These are phyloP conservation scores for Leucoma salicis DNA, from an alignment of 2,888 invertebrate genomes.

Conservation along the genomic window DNA sequence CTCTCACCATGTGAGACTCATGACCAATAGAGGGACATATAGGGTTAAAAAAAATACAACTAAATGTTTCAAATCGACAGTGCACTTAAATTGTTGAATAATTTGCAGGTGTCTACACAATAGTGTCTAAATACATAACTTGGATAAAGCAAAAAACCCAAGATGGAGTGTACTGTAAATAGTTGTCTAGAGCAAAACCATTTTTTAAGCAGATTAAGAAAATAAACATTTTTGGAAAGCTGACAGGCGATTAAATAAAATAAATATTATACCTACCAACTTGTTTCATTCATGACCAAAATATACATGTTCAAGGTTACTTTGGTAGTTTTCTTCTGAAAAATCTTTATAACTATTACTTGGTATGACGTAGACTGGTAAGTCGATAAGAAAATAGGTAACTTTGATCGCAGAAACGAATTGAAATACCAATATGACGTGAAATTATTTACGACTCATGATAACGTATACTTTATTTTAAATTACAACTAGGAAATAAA, in stretches of 20 bases:
- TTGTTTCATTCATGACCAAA: not conserved
- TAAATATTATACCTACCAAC: conserved; percentile 1
- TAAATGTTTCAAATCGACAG: too few species aligned
- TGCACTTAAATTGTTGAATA: too few species aligned
- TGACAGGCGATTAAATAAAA: too few species aligned
- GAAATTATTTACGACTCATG: conserved; percentile 26
- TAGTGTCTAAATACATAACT: conserved; percentile 73
- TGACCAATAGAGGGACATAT: too few species aligned
- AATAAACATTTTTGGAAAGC: too few species aligned
- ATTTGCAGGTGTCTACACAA: conserved; percentile 81
- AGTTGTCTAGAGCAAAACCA: conserved; percentile 16
- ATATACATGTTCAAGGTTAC: not conserved
- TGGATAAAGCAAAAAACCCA: conserved; percentile 76
- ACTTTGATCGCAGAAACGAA: conserved; percentile 27
- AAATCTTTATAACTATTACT: too few species aligned
- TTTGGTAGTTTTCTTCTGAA: too few species aligned
- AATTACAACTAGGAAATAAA: too few species aligned
- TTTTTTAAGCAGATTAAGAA: too few species aligned
- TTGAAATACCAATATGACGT: conserved; percentile 24
- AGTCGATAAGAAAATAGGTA: conserved; percentile 34
- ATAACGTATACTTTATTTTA: conserved; percentile 8
- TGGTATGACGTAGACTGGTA: conserved; percentile 16
- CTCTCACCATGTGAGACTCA: too few species aligned
- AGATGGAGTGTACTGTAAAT: conserved; percentile 68
- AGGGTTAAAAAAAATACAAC: too few species aligned